A percentile compares a stretch with the other conserved stretches of the same genome.
Evolutionary conservation across 2,113 vertebrate species (phyloP).

Genomic region (Sakesphorus luctuosus): DNA sequence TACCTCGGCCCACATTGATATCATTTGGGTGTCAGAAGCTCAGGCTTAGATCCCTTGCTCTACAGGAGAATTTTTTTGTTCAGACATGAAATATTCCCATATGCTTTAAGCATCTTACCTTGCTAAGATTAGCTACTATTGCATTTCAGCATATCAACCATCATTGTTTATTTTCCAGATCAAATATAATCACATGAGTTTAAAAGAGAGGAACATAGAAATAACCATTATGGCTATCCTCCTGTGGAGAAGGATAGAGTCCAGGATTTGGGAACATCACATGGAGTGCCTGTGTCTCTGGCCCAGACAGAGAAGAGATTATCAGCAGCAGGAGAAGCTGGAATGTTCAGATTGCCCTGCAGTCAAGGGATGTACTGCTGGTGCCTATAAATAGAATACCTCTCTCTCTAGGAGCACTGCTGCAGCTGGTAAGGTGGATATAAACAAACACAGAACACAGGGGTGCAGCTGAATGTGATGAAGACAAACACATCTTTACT

Average conservation of each 20-base stretch:
- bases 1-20: not conserved
- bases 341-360: not conserved
- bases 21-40: not conserved
- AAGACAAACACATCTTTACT: not conserved
- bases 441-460: not conserved
- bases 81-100: not conserved
- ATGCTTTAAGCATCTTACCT: not conserved
- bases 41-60: not conserved
- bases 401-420: not conserved
- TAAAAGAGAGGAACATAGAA: not conserved
- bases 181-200: not conserved
- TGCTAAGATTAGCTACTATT: not conserved
- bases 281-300: accelerated
- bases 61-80: not conserved
- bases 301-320: not conserved
- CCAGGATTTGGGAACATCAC: accelerated
- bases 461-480: not conserved
- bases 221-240: not conserved
- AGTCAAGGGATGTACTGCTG: not conserved
- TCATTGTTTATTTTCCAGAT: not conserved
- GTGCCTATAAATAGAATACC: not conserved
- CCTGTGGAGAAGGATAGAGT: not conserved
- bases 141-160: not conserved
- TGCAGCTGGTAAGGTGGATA: not conserved
- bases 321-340: not conserved